Base-by-base conservation (phyloP, 1,140 invertebrate species). In the Bombus turneri region DNA sequence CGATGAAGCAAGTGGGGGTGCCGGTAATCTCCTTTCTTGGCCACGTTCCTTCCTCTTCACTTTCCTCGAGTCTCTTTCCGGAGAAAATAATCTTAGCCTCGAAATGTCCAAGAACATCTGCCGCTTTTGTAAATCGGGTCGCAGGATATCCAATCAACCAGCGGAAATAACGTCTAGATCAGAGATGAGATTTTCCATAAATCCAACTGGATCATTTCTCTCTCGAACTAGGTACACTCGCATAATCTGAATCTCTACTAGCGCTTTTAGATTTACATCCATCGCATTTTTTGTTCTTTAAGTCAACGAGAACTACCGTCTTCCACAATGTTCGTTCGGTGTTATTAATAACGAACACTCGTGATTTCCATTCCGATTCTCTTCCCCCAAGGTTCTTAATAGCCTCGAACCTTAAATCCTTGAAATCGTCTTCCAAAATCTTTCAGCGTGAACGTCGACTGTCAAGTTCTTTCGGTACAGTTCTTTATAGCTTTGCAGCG, bases 131-230 rank as follows among this genome's bases (percentile, higher is more conserved):
- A 82, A 69, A 81, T 86, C 37, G 73, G 39, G 57, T 41, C 41
- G 47, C 73, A 75, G 83, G 81, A 91, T 92, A 87, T 85, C 85
- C 89, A 92, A 92, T 92, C 90, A 92, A 81, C 75, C 59, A 87
- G 59, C 87, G 91, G 91, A 92, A 92, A 92, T 92, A 88, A 76
- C 85, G 86, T 91, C 85, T 91, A 87, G 78, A 73, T 91, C 91
- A 89, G 91, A 91, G 90, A 92, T 91, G 89, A 91, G 89, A 91
- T 88, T 89, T 91, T 86, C 85, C 81, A 83, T 85, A 66, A 87
- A 76, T 83, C 85, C 87, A 85, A 41, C 47, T 62, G 57, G 81
- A 88, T 85, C 77, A 62, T 73, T 78, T 78, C 82, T 41, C 69
- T 37, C 66, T 78, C 43, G 3, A 25, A 64, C 68, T 62, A 73